Evolutionary conservation across 35 echinoderm and acorn worm genomes (phyloP).

Genomic region (Anneissia japonica): DNA sequence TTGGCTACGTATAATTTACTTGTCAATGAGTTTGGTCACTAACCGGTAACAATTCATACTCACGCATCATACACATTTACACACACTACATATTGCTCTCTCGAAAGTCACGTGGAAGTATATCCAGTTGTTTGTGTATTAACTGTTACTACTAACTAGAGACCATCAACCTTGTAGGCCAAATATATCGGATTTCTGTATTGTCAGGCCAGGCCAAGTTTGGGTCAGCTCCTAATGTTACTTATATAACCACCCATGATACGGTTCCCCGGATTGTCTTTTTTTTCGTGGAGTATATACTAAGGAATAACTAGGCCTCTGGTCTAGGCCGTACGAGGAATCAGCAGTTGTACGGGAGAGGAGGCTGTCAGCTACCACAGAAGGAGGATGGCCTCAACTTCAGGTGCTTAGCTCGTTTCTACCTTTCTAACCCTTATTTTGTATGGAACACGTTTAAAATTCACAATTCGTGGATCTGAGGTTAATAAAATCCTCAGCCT

Average conservation of each 20-base stretch:
- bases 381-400: neutral
- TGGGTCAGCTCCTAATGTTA: neutral
- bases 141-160: neutral
- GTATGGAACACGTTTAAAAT: too few species aligned
- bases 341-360: neutral
- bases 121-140: neutral
- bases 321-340: neutral
- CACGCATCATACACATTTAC: neutral
- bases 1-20: neutral
- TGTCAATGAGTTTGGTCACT: neutral
- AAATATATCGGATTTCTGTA: too few species aligned
- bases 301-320: neutral
- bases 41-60: neutral
- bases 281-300: neutral
- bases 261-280: neutral
- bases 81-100: neutral
- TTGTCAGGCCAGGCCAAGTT: neutral
- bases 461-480: too few species aligned
- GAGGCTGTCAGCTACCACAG: neutral
- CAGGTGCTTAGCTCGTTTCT: neutral
- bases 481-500: too few species aligned
- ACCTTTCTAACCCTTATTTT: neutral
- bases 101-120: neutral
- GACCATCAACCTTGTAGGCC: neutral
- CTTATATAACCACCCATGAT: neutral